Percentiles rank a stretch among this genome's conserved stretches.
phyloP scores from a whole-genome alignment of 2,113 vertebrate genomes.

The Oxyura jamaicensis region DNA sequence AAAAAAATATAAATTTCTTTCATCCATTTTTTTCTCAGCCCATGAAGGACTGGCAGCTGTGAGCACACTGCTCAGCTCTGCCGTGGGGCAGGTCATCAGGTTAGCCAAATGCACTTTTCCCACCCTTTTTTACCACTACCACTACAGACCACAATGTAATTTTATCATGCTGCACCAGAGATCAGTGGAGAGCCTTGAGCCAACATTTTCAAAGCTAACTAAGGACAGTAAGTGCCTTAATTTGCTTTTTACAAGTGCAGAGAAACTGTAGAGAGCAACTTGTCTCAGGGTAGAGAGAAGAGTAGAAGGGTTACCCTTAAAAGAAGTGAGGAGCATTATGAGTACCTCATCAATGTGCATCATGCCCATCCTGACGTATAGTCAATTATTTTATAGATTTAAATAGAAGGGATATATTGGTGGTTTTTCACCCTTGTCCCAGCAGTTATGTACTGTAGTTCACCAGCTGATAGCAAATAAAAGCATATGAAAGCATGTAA shows the following conservation, averaged over 20 bases:
- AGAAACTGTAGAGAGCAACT: neutral
- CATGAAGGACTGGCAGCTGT: neutral
- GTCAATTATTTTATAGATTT: slow-evolving; percentile 37
- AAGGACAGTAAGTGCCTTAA: neutral
- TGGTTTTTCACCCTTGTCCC: neutral
- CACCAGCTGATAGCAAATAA: neutral
- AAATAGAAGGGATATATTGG: neutral
- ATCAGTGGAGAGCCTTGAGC: neutral
- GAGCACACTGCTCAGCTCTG: neutral
- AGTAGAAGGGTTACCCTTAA: neutral
- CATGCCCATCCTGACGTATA: neutral
- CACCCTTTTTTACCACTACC: neutral
- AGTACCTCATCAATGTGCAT: neutral
- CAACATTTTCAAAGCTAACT: neutral
- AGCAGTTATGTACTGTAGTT: neutral
- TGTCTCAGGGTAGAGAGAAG: neutral
- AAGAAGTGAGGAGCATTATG: neutral
- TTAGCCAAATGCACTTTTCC: neutral
- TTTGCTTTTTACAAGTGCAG: neutral
- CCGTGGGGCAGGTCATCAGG: neutral
- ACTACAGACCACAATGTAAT: neutral
- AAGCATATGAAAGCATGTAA: neutral
- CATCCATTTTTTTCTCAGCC: neutral
- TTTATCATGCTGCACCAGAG: neutral
- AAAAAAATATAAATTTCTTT: neutral